These are phyloP conservation scores for Balaeniceps rex DNA, from an alignment of 2,113 vertebrate species.

Conservation along the genomic window DNA sequence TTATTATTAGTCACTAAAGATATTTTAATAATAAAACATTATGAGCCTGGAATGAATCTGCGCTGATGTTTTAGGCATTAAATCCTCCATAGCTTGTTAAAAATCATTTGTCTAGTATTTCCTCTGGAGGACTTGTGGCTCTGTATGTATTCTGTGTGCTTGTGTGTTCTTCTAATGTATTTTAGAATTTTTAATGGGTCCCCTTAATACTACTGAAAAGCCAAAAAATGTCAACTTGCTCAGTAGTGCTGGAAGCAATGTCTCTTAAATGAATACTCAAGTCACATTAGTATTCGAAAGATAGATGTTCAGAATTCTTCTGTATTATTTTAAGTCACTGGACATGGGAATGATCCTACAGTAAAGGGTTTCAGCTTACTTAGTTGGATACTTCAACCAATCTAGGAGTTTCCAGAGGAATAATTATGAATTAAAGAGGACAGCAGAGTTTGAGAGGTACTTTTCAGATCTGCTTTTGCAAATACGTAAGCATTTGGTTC, in stretches of 20 bases:
- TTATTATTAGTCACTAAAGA: neutral
- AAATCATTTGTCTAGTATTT: neutral
- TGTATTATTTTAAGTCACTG: neutral
- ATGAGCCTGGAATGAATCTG: neutral
- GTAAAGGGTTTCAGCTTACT: neutral
- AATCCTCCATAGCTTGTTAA: neutral
- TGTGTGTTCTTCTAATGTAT: neutral
- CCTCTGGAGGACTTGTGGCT: neutral
- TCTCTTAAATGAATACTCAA: neutral
- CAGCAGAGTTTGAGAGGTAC: neutral
- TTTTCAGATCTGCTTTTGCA: neutral
- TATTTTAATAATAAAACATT: neutral
- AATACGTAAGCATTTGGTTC: neutral
- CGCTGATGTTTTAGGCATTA: neutral
- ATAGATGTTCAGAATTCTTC: neutral
- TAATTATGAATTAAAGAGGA: neutral
- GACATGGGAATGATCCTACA: neutral
- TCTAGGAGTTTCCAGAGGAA: neutral
- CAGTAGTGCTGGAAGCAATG: neutral
- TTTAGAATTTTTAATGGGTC: neutral
- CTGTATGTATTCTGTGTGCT: neutral
- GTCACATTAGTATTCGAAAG: neutral
- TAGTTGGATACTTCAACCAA: fast-evolving
- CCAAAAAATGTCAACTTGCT: neutral
- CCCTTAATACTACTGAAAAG: neutral